A percentile compares a stretch with the other conserved stretches of the same genome.
These are phyloP conservation scores for Sylvilagus floridanus DNA, from an alignment of 2,797 vertebrate species.

Conservation along the genomic window DNA sequence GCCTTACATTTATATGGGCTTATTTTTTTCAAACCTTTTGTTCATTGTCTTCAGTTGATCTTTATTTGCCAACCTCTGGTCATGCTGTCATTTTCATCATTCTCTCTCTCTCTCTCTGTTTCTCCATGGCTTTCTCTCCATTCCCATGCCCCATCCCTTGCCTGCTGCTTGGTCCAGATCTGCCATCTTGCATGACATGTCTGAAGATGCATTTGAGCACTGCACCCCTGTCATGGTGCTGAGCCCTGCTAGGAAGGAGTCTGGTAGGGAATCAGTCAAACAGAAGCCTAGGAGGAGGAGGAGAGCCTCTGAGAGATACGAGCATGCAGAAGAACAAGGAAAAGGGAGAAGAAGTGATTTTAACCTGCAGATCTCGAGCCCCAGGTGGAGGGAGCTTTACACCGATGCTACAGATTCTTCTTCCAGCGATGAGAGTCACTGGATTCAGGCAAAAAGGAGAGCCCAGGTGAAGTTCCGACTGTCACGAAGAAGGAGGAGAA, in stretches of 20 bases:
- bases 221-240: constrained; percentile 87
- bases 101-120: constrained; percentile 78
- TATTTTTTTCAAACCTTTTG: constrained; percentile 70
- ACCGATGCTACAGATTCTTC: constrained; percentile 89
- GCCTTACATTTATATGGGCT: constrained; percentile 67
- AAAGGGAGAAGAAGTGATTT: constrained; percentile 82
- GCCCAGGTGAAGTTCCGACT: constrained; percentile 91
- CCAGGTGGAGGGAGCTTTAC: constrained; percentile 79
- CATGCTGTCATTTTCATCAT: constrained; percentile 85
- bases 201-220: constrained; percentile 90
- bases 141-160: constrained; percentile 85
- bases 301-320: constrained; percentile 85
- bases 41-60: constrained; percentile 75
- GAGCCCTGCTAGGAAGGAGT: constrained; percentile 86
- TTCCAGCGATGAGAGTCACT: constrained; percentile 90
- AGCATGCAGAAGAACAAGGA: constrained; percentile 85
- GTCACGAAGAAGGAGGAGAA: constrained; percentile 87
- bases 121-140: constrained; percentile 84
- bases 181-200: constrained; percentile 89
- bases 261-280: constrained; percentile 92
- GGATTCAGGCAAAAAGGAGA: constrained; percentile 91
- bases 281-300: constrained; percentile 91
- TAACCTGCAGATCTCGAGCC: constrained; percentile 72
- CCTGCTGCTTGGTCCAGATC: constrained; percentile 89
- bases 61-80: constrained; percentile 75